Conservation (phyloP, 2,113 vertebrate genomes). For the Machaerirhynchus nigripectus region DNA sequence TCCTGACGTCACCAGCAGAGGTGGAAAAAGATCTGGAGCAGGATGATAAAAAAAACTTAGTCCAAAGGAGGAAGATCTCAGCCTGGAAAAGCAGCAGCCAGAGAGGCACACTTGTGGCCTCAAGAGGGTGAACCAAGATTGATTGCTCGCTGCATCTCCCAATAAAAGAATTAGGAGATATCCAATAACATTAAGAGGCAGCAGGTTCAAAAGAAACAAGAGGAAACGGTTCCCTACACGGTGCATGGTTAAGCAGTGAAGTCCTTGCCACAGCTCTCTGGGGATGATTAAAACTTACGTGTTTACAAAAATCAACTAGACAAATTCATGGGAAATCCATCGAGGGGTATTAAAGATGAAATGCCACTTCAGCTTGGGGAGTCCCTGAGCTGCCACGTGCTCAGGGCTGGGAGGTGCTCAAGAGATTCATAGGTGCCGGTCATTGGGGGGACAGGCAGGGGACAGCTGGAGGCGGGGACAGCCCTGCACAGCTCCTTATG, state of each 20-base stretch:
- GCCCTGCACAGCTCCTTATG: not conserved
- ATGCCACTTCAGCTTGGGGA: not conserved
- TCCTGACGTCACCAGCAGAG: not conserved
- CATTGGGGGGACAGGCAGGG: fast-evolving
- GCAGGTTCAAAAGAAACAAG: conserved; percentile 30
- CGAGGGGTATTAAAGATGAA: conserved; percentile 51
- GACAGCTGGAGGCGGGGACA: not conserved
- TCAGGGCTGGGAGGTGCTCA: not conserved
- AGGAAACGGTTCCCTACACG: not conserved
- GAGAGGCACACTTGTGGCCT: not conserved
- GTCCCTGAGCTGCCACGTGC: not conserved
- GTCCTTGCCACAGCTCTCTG: conserved; percentile 29
- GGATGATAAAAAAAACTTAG: not conserved
- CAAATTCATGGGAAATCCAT: conserved; percentile 57
- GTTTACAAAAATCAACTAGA: conserved; percentile 50
- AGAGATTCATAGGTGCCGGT: not conserved
- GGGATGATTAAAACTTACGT: conserved; percentile 25
- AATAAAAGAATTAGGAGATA: conserved; percentile 50
- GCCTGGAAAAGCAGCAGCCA: not conserved
- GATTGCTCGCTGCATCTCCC: not conserved
- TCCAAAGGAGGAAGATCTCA: not conserved
- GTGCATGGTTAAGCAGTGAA: conserved; percentile 10
- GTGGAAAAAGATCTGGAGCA: not conserved
- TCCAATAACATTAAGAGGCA: conserved; percentile 50
- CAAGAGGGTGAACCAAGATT: conserved; percentile 19